Evolutionary conservation across 2,113 vertebrate species (phyloP).

Genomic region (Plectropomus leopardus): DNA sequence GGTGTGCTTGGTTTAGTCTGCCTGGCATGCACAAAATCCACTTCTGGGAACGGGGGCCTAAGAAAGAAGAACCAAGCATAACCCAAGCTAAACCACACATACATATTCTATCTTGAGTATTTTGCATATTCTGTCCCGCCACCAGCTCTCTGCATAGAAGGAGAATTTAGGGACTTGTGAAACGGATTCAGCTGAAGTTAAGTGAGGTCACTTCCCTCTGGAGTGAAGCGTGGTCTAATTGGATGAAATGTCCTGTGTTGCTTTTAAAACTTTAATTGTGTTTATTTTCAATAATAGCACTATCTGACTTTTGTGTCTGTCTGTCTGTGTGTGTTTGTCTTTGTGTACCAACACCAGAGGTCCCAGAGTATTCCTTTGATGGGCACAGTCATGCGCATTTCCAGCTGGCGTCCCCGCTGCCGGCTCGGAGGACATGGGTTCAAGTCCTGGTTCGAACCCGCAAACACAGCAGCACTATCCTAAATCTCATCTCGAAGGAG

Average conservation of each 20-base stretch:
- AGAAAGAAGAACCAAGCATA: constrained; percentile 28
- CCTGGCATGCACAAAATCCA: constrained; percentile 26
- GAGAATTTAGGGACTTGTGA: neutral
- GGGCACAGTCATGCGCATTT: constrained; percentile 87
- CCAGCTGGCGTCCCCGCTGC: constrained; percentile 79
- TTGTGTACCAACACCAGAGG: constrained; percentile 74
- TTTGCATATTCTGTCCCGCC: constrained; percentile 38
- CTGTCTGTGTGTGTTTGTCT: constrained; percentile 7
- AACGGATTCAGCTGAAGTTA: constrained; percentile 2
- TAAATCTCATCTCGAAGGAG: constrained; percentile 84
- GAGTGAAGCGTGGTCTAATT: constrained; percentile 8
- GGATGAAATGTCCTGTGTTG: neutral
- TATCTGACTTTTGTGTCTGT: neutral
- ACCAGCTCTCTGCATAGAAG: constrained; percentile 10
- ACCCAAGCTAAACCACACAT: constrained; percentile 42
- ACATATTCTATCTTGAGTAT: constrained; percentile 42
- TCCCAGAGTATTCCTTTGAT: constrained; percentile 87
- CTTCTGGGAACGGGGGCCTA: constrained; percentile 37
- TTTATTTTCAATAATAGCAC: neutral
- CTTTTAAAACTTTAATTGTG: constrained; percentile 18
- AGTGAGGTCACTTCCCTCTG: neutral
- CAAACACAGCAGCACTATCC: constrained; percentile 85
- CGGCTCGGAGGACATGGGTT: constrained; percentile 84
- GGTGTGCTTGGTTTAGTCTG: constrained; percentile 48
- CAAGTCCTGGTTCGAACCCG: constrained; percentile 89